Evolutionary conservation across 2,797 vertebrate genomes (phyloP), one percentile per base, ranked within the genome.

Genomic region (Lepilemur septentrionalis): DNA sequence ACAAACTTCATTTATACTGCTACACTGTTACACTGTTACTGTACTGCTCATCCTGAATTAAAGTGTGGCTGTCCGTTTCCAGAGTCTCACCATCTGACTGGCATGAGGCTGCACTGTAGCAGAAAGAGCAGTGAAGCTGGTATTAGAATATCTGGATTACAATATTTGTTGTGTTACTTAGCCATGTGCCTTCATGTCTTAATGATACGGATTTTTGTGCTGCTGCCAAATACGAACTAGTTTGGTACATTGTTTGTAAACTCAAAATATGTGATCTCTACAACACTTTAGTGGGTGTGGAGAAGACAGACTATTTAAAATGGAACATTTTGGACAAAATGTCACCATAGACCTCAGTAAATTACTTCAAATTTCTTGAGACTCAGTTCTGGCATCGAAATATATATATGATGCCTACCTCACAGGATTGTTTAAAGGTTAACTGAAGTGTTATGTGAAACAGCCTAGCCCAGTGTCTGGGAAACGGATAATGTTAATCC

Each of bases 301-400:
- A 95, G 70, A 90, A 81, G 30, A 28, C 25, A 89, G 43, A 85
- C 81, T 41, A n/a, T 93, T 59, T 89, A 46, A 94, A 95, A 79
- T 75, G 12, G 38, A 52, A 94, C 81, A 69, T 80, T 57, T 78
- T 87, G 75, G 50, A 76, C 38, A 90, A 95, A 93, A 79, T 6
- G 14, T 89, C 43, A 93, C 57, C 52, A 89, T 28, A 94, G 25
- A 83, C 63, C 63, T 94, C 72, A 93, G 73, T 57, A 83, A 70
- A 69, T 94, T 81, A 86, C 28, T 88, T 96, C 55, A 83, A 82
- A 91, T 18, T 86, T 96, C n/a, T 85, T 92, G 50, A 96, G 38
- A 94, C 52, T 88, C 46, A 38, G 61, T 90, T 95, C 70, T 85
- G 14, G 75, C 55, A 92, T 69, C 78, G 82, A 96, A 96, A 93